Conservation (phyloP, 2,797 vertebrate species). For the Alectoris magna region DNA sequence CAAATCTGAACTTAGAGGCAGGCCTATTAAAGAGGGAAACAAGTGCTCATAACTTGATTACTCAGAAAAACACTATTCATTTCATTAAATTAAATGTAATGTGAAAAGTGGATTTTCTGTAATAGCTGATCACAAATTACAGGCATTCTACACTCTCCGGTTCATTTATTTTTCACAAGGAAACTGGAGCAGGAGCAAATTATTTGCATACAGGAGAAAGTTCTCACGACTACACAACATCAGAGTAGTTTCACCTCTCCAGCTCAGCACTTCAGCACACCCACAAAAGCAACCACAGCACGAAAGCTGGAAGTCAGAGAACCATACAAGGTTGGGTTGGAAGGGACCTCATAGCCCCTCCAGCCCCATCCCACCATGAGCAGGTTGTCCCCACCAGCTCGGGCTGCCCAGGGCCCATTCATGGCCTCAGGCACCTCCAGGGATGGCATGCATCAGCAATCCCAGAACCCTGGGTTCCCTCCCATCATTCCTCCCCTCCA, state of each 20-base stretch:
- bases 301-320: not conserved
- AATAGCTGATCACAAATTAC: constrained; percentile 53
- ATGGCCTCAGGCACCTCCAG: too few relatives aligned
- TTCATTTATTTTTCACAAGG: constrained; percentile 50
- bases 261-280: not conserved
- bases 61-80: constrained; percentile 23
- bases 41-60: constrained; percentile 41
- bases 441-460: not conserved
- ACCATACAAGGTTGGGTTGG: too few relatives aligned
- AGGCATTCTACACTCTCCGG: not conserved
- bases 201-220: constrained; percentile 29
- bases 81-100: constrained; percentile 51
- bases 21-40: not conserved
- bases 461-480: not conserved
- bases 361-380: too few relatives aligned
- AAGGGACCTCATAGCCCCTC: too few relatives aligned
- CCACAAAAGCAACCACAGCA: not conserved
- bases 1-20: not conserved
- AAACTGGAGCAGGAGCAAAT: not conserved
- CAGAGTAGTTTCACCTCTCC: not conserved
- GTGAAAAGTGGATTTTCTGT: constrained; percentile 45
- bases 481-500: not conserved
- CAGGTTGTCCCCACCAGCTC: too few relatives aligned
- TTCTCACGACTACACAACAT: not conserved
- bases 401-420: too few relatives aligned